Percentiles rank a stretch among this genome's conserved stretches.
Conservation (phyloP, 2,797 vertebrate genomes). For the Hyperoplus lanceolatus region DNA sequence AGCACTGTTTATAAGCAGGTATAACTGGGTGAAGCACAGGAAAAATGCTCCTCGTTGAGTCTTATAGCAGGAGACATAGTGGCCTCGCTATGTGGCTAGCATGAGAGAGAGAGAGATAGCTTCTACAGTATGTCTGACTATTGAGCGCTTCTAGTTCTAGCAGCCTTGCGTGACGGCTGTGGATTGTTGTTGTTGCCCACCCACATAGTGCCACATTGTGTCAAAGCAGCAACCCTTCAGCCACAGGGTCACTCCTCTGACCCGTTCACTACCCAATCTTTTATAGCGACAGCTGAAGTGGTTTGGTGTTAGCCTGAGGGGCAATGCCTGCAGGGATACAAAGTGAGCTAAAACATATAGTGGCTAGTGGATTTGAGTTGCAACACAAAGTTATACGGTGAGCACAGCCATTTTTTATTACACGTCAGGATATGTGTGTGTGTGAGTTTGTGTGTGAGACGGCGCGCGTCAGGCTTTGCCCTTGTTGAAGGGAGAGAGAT, state of each 20-base stretch:
- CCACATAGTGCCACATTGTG: not conserved
- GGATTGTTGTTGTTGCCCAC: not conserved
- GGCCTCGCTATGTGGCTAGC: not conserved
- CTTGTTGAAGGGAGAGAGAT: slow-evolving; percentile 70
- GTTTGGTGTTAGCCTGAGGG: slow-evolving; percentile 22
- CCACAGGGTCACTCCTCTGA: slow-evolving; percentile 20
- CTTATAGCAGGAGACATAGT: slow-evolving; percentile 1
- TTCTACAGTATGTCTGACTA: not conserved
- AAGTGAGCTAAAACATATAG: not conserved
- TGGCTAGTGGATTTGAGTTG: not conserved
- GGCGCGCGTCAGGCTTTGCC: slow-evolving; percentile 55
- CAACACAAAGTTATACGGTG: not conserved
- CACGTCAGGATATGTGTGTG: slow-evolving; percentile 14
- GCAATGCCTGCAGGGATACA: too few relatives aligned
- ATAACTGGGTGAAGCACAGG: not conserved
- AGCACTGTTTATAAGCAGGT: not conserved
- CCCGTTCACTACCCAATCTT: not conserved
- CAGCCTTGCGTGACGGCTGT: not conserved
- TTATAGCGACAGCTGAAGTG: slow-evolving; percentile 11
- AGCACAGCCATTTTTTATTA: slow-evolving; percentile 4
- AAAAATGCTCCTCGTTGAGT: not conserved
- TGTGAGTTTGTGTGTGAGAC: slow-evolving; percentile 6
- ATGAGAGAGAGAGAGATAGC: not conserved
- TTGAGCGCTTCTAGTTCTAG: not conserved
- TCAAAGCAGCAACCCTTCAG: slow-evolving; percentile 9